phyloP scores from a whole-genome alignment of 2,797 vertebrate genomes.

The Chrysolophus pictus region DNA sequence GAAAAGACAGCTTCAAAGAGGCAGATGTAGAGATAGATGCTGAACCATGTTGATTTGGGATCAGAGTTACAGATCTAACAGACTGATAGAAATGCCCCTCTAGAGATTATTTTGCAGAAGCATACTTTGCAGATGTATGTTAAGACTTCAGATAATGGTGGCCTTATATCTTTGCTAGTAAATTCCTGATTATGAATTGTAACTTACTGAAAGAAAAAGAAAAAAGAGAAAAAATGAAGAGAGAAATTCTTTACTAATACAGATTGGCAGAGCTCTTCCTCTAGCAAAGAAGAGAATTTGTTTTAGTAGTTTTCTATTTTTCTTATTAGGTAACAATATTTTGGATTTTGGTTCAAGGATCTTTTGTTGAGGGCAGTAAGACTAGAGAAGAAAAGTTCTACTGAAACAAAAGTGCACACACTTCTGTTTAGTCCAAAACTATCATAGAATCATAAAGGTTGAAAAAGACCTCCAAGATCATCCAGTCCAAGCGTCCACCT shows the following conservation, averaged over 20 bases:
- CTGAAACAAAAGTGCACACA: background rate
- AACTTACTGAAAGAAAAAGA: background rate
- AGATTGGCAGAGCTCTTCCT: background rate
- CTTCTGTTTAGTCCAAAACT: background rate
- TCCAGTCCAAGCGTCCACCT: too few species aligned
- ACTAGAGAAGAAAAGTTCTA: background rate
- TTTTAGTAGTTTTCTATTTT: background rate
- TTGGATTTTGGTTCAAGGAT: background rate
- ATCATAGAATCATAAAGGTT: too few species aligned
- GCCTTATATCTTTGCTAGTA: background rate
- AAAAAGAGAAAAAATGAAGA: background rate
- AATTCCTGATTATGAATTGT: background rate
- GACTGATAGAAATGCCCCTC: background rate
- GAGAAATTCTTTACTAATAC: background rate
- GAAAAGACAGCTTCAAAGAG: slow-evolving; percentile 65
- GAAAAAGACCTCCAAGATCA: too few species aligned
- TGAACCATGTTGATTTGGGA: background rate
- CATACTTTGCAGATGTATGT: background rate
- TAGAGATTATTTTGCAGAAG: background rate
- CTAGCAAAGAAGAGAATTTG: background rate
- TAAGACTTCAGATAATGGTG: background rate
- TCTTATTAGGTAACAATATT: background rate
- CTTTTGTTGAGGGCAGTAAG: background rate
- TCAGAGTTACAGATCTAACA: background rate
- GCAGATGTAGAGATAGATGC: slow-evolving; percentile 62